These are phyloP conservation scores for Tetrax tetrax DNA, from an alignment of 2,113 vertebrate genomes.

Conservation along the genomic window DNA sequence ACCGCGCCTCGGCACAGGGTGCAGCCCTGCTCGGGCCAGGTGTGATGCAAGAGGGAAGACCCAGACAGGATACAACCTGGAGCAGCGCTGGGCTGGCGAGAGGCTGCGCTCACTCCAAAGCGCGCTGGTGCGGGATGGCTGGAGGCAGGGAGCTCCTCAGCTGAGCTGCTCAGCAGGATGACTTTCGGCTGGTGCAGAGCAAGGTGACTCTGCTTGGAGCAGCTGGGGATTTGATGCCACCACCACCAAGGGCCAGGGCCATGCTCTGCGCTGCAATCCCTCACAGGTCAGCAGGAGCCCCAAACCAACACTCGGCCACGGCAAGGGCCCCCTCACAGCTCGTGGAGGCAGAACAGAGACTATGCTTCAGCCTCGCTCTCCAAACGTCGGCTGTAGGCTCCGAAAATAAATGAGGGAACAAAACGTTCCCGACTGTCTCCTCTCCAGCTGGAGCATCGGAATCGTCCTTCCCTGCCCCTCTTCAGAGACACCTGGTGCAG, in stretches of 20 bases:
- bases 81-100: not conserved
- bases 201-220: not conserved
- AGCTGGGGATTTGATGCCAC: not conserved
- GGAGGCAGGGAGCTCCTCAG: not conserved
- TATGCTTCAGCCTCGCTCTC: not conserved
- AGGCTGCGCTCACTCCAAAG: not conserved
- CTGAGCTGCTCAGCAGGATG: not conserved
- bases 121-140: accelerated
- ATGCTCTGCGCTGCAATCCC: not conserved
- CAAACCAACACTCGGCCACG: accelerated
- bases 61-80: not conserved
- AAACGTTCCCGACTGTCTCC: accelerated
- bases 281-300: not conserved
- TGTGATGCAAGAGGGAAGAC: not conserved
- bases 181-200: not conserved
- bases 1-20: not conserved
- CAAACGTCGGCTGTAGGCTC: accelerated
- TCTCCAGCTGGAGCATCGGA: accelerated
- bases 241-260: accelerated
- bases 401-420: not conserved
- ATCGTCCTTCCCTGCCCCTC: not conserved
- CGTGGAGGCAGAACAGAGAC: not conserved
- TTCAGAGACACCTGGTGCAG: not conserved
- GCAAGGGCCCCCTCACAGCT: not conserved
- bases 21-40: not conserved